Base-by-base conservation (phyloP, 2,113 vertebrate genomes). In the Pomatorhinus ruficollis region DNA sequence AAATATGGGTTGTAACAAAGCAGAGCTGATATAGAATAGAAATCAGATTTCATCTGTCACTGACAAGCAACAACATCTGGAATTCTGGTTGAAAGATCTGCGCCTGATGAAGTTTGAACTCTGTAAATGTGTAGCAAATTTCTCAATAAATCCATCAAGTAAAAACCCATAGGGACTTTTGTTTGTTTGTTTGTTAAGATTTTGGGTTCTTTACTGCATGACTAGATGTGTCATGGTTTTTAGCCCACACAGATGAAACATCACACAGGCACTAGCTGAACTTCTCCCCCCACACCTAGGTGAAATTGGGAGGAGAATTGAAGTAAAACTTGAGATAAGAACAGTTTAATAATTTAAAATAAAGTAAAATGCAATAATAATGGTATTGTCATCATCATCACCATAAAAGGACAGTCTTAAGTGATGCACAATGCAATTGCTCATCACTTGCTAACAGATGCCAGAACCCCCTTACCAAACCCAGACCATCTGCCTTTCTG, bases 231-330 rank as follows among this genome's bases (percentile, higher is more conserved):
- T 33, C 33, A 28, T 28, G 6, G 12, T 28, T 60, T 69, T 87
- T 23, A 78, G 22, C 37, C 44, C 44, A 42, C 50, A 59, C 21
- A 47, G 20, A 22, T 57, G 11, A 39, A 76, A 53, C 27, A 27
- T 6, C 45, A 45, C 27, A 33, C 10, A 53, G 12, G 9, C 31
- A 59, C 7, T 14, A 44, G 15, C 10, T 28, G 22, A 61, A 23
- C 19, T 3, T 15, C 47, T 61, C 3, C 10, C 10, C 5, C 9
- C 5, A 45, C 8, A 23, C 2, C 23, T 35, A 61, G 23, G 23
- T 61, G 39, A 69, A 53, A 61, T 0, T 22, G 8, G 19, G 19
- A 45, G 15, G 10, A 53, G 2, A 53, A 39, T 20, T 0, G 0
- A 69, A 78, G 15, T 53, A 61, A 69, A 39, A 69, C 8, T 28